A percentile compares a stretch with the other conserved stretches of the same genome.
These are phyloP conservation scores for Pao palembangensis DNA, from an alignment of 2,113 vertebrate genomes.

Conservation along the genomic window DNA sequence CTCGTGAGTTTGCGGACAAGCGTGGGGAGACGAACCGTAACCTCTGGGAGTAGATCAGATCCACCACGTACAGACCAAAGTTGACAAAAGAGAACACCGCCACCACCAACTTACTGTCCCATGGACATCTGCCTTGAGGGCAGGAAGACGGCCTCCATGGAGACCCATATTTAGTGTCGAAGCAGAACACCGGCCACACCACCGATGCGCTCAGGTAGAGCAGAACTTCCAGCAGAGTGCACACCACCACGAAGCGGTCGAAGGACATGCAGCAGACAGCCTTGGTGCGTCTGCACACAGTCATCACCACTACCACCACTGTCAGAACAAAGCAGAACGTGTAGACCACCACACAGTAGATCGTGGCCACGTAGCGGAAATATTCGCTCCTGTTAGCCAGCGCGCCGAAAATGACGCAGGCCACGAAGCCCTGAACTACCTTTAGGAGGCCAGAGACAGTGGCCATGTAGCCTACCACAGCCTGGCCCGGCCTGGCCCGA, in stretches of 20 bases:
- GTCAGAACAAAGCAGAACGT: constrained; percentile 83
- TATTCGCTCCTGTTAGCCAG: constrained; percentile 82
- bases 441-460: constrained; percentile 88
- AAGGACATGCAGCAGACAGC: constrained; percentile 77
- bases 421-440: constrained; percentile 88
- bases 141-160: constrained; percentile 77
- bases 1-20: constrained; percentile 25
- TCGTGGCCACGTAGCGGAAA: constrained; percentile 72
- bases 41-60: constrained; percentile 86
- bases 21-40: constrained; percentile 71
- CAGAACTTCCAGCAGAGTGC: constrained; percentile 82
- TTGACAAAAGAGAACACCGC: constrained; percentile 87
- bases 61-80: constrained; percentile 80
- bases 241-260: constrained; percentile 81
- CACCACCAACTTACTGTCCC: constrained; percentile 91
- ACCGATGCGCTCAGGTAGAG: constrained; percentile 88
- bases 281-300: constrained; percentile 76
- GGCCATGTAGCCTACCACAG: constrained; percentile 87
- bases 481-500: constrained; percentile 80
- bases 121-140: constrained; percentile 80
- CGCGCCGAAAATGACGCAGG: constrained; percentile 87
- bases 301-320: constrained; percentile 78
- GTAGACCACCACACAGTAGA: constrained; percentile 88
- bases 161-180: constrained; percentile 86
- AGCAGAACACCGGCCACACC: constrained; percentile 91